These are phyloP conservation scores for Temnothorax curvispinosus DNA, from an alignment of 1,140 invertebrate genomes.

Conservation along the genomic window DNA sequence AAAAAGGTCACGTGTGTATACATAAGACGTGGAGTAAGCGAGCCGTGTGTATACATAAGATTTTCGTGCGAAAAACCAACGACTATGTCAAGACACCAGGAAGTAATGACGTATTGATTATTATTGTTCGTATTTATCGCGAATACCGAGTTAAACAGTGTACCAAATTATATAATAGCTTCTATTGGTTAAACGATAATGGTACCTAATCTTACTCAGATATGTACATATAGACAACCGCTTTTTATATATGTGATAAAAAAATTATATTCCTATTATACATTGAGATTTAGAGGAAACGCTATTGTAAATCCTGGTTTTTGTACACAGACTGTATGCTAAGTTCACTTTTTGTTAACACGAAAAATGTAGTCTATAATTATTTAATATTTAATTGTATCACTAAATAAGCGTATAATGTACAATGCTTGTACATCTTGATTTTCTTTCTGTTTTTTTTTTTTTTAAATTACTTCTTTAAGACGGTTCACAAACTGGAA, in stretches of 20 bases:
- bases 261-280: conserved; percentile 84
- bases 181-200: conserved; percentile 78
- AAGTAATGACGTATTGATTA: conserved; percentile 74
- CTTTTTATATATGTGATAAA: conserved; percentile 86
- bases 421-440: conserved; percentile 70
- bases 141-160: conserved; percentile 73
- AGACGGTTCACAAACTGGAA: conserved; percentile 51
- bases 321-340: conserved; percentile 82
- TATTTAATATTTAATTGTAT: conserved; percentile 83
- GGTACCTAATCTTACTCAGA: conserved; percentile 81
- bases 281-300: conserved; percentile 78
- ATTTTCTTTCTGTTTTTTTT: conserved; percentile 39
- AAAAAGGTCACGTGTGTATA: conserved; percentile 69
- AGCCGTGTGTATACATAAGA: conserved; percentile 72
- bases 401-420: conserved; percentile 72
- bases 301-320: conserved; percentile 84
- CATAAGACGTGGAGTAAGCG: conserved; percentile 61
- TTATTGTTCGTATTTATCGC: conserved; percentile 76
- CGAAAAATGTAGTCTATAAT: conserved; percentile 79
- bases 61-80: conserved; percentile 68
- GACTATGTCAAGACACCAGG: conserved; percentile 74
- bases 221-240: conserved; percentile 83
- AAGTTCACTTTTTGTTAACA: conserved; percentile 78
- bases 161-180: conserved; percentile 80
- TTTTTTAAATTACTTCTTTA: conserved; percentile 36